A percentile compares a stretch with the other conserved stretches of the same genome.
phyloP scores from a whole-genome alignment of 2,888 invertebrate genomes.

The Dinocampus coccinellae region DNA sequence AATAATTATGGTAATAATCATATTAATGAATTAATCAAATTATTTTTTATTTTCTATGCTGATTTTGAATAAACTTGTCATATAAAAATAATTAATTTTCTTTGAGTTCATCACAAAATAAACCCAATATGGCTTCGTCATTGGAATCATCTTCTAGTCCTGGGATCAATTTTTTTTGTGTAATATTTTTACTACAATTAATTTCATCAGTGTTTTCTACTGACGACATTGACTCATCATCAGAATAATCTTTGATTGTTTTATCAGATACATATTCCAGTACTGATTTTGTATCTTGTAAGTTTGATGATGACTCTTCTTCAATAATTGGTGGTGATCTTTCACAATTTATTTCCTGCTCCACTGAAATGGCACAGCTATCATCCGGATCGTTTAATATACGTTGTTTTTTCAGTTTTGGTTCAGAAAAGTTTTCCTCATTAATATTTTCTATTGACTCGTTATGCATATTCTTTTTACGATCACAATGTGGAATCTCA shows the following conservation, averaged over 20 bases:
- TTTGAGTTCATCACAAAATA: constrained; percentile 44
- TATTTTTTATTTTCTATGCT: neutral
- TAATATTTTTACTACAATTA: too few species aligned
- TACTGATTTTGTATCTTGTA: neutral
- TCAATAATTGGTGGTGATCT: constrained; percentile 14
- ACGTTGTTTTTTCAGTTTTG: constrained; percentile 40
- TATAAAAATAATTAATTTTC: constrained; percentile 19
- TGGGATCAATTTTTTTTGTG: too few species aligned
- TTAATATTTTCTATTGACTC: neutral
- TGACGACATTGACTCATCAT: too few species aligned
- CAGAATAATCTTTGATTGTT: neutral
- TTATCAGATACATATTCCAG: neutral
- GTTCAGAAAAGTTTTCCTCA: constrained; percentile 26
- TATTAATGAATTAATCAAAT: neutral
- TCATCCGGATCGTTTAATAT: constrained; percentile 26
- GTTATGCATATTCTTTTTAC: neutral
- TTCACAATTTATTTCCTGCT: constrained; percentile 28
- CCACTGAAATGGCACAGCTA: constrained; percentile 28
- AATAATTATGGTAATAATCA: neutral
- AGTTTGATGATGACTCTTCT: neutral
- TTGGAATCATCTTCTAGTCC: constrained; percentile 35
- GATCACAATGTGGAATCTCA: neutral
- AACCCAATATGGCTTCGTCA: constrained; percentile 38
- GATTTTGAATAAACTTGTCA: neutral
- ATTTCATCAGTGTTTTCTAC: neutral